Conservation (phyloP, 2,888 invertebrate genomes). For the Nymphalis c-album region DNA sequence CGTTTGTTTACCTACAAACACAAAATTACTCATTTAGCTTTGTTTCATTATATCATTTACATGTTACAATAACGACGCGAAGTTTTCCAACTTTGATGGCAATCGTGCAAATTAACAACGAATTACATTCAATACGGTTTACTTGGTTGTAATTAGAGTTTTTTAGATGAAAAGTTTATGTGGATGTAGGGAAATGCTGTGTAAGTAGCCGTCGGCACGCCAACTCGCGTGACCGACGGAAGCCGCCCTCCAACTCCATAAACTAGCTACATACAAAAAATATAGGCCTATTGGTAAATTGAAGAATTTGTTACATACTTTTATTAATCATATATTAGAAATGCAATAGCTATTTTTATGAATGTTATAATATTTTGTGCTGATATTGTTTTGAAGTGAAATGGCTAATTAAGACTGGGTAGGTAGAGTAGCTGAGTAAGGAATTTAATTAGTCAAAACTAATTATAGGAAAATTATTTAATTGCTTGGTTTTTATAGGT, state of each 20-base stretch:
- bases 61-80: conserved; percentile 9
- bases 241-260: conserved; percentile 49
- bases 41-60: conserved; percentile 20
- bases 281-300: conserved; percentile 30
- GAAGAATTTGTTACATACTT: conserved; percentile 1
- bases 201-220: conserved; percentile 71
- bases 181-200: conserved; percentile 55
- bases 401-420: no score
- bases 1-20: neutral
- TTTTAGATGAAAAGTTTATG: conserved; percentile 55
- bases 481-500: no score
- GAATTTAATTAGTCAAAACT: no score
- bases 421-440: no score
- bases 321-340: neutral
- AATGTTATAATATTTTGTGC: no score
- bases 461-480: no score
- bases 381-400: no score
- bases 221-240: conserved; percentile 60
- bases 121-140: conserved; percentile 43
- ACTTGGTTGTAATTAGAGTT: conserved; percentile 49
- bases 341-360: neutral
- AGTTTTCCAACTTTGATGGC: conserved; percentile 20
- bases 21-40: neutral
- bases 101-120: conserved; percentile 32
- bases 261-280: conserved; percentile 26